Conservation (phyloP, 2,888 invertebrate genomes). For the Listrodromus nycthemerus region DNA sequence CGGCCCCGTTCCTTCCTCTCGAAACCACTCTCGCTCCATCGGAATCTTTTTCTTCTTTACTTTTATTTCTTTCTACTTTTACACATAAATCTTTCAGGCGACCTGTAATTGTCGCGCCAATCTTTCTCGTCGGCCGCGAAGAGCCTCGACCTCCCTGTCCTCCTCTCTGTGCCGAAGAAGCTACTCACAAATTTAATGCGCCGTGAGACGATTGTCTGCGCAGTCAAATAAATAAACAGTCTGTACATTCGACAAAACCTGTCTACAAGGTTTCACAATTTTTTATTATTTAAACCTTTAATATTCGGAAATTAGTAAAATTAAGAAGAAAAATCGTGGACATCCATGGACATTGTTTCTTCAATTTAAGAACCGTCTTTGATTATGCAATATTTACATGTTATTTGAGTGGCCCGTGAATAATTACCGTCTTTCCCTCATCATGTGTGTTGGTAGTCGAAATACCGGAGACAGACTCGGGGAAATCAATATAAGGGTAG, state of each 20-base stretch:
- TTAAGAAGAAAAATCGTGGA: not conserved
- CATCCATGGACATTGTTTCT: too few species aligned
- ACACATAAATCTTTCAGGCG: constrained; percentile 78
- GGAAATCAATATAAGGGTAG: constrained; percentile 26
- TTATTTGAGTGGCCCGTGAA: too few species aligned
- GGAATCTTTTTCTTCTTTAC: constrained; percentile 42
- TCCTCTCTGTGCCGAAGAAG: not conserved
- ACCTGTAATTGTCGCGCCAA: constrained; percentile 77
- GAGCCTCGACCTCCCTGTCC: not conserved
- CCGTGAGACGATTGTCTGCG: not conserved
- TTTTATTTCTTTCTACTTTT: constrained; percentile 56
- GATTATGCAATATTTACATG: too few species aligned
- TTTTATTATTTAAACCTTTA: not conserved
- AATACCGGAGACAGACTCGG: not conserved
- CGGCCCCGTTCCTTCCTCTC: not conserved
- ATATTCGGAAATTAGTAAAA: not conserved
- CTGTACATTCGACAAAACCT: not conserved
- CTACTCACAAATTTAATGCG: not conserved
- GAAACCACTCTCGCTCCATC: constrained; percentile 4
- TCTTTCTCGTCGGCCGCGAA: constrained; percentile 54
- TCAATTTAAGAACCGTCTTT: too few species aligned
- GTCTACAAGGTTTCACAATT: not conserved
- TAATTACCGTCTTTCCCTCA: not conserved
- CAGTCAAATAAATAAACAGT: not conserved
- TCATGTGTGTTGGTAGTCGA: not conserved